Evolutionary conservation across 2,797 vertebrate species (phyloP), one percentile per base, ranked within the genome.

Genomic region (Eidolon dupreanum): DNA sequence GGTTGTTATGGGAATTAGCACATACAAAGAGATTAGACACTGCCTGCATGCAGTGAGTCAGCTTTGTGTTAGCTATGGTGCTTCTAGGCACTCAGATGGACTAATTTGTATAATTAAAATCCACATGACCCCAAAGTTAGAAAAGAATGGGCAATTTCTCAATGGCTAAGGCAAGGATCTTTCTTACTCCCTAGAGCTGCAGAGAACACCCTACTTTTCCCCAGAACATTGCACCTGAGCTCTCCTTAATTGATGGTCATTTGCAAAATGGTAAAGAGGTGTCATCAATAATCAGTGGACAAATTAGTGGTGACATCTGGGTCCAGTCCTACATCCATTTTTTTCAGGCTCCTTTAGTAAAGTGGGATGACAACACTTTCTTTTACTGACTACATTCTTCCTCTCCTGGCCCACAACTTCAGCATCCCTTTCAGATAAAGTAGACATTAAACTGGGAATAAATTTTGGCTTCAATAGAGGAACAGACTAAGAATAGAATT

Each of bases 401-500:
- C 59, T 81, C 13, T 71, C 55, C 36, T 70, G 66, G 59, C 59
- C 36, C 53, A 71, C 19, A 65, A 65, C 31, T 92, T 93, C 41
- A 86, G 13, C 51, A 79, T 85, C 31, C 22, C 53, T 78, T 94
- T 94, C 19, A 91, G 63, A 97, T 31, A 55, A 95, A 94, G 57
- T 85, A 75, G 82, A 61, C 38, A 88, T 95, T 93, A 94, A 88
- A 85, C 31, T 78, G 68, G 88, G 95, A 95, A 96, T 90, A 87
- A 81, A 95, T 94, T 83, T 94, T 51, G 84, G 65, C 79, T 92
- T 91, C 75, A 77, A n/a, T 31, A 84, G 38, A 97, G 55, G 31
- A 82, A 68, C 94, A 73, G 24, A 11, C 65, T 95, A 95, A 94
- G 78, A 97, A 95, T 96, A 97, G 85, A 93, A 75, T 49, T 20